These are phyloP conservation scores for Dynastes maya DNA, from an alignment of 2,888 invertebrate species.

Conservation along the genomic window DNA sequence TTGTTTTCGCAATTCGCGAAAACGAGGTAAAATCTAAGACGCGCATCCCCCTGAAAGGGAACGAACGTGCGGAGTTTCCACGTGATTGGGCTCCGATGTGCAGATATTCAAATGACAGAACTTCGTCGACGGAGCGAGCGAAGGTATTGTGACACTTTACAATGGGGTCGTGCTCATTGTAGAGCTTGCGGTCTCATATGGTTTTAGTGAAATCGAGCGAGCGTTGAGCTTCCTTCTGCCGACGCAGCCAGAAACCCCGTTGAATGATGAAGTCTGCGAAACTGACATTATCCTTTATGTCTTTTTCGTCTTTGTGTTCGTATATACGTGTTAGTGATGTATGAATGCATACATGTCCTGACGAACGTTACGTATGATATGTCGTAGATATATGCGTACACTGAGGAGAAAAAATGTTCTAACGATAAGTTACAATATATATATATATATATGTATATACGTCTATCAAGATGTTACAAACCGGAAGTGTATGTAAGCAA, in stretches of 20 bases:
- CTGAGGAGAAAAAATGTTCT: too few relatives aligned
- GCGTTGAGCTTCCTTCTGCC: slow-evolving; percentile 43
- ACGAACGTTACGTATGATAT: background rate
- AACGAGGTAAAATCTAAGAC: slow-evolving; percentile 30
- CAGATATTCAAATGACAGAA: slow-evolving; percentile 46
- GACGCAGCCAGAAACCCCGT: slow-evolving; percentile 24
- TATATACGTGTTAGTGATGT: background rate
- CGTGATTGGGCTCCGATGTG: slow-evolving; percentile 52
- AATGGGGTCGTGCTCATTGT: slow-evolving; percentile 45
- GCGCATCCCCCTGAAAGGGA: slow-evolving; percentile 10
- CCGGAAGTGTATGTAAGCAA: too few relatives aligned
- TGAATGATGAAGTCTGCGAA: slow-evolving; percentile 46
- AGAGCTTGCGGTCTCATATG: slow-evolving; percentile 52
- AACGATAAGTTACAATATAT: too few relatives aligned
- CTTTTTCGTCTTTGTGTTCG: slow-evolving; percentile 39
- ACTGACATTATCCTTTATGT: slow-evolving; percentile 42
- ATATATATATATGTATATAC: too few relatives aligned
- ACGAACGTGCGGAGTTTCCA: slow-evolving; percentile 39
- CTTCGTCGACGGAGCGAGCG: slow-evolving; percentile 4
- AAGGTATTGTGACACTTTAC: slow-evolving; percentile 45
- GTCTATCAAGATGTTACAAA: too few relatives aligned
- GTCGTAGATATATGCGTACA: background rate
- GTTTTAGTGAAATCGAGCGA: slow-evolving; percentile 55
- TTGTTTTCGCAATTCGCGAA: slow-evolving; percentile 30
- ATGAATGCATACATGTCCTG: background rate